Evolutionary conservation across 2,113 vertebrate genomes (phyloP).

Genomic region (Notarius lentiginosus): DNA sequence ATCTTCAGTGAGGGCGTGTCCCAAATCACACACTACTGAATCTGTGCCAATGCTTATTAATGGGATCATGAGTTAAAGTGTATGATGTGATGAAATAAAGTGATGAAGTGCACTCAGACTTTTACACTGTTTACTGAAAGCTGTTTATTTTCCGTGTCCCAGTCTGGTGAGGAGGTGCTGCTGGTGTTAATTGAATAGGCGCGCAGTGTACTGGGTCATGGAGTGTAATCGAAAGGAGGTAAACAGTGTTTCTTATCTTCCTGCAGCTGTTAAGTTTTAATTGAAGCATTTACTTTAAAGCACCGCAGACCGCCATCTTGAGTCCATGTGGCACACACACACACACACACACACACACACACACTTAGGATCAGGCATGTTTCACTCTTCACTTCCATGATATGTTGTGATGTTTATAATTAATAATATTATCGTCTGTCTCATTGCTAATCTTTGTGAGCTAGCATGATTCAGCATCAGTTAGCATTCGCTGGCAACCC

Average conservation of each 20-base stretch:
- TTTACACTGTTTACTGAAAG: background rate
- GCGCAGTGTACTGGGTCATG: constrained; percentile 60
- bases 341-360: background rate
- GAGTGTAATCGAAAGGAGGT: constrained; percentile 62
- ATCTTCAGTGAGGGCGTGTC: background rate
- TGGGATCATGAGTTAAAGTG: background rate
- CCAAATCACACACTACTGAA: background rate
- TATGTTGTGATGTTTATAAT: background rate
- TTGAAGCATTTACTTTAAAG: constrained; percentile 68
- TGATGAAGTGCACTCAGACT: background rate
- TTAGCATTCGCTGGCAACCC: background rate
- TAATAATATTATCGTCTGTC: background rate
- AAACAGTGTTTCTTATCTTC: constrained; percentile 71
- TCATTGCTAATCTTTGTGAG: background rate
- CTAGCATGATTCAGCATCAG: background rate
- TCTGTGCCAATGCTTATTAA: background rate
- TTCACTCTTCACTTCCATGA: background rate
- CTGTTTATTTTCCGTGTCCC: background rate
- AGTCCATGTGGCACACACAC: constrained; percentile 55
- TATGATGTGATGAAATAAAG: background rate
- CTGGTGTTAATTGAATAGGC: constrained; percentile 62
- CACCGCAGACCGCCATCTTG: constrained; percentile 61
- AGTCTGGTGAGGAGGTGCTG: background rate
- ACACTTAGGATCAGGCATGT: background rate
- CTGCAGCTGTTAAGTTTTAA: constrained; percentile 80